Percentiles rank a stretch among this genome's conserved stretches.
Evolutionary conservation across 2,888 invertebrate species (phyloP).

Genomic region (Eurytoma adleriae): DNA sequence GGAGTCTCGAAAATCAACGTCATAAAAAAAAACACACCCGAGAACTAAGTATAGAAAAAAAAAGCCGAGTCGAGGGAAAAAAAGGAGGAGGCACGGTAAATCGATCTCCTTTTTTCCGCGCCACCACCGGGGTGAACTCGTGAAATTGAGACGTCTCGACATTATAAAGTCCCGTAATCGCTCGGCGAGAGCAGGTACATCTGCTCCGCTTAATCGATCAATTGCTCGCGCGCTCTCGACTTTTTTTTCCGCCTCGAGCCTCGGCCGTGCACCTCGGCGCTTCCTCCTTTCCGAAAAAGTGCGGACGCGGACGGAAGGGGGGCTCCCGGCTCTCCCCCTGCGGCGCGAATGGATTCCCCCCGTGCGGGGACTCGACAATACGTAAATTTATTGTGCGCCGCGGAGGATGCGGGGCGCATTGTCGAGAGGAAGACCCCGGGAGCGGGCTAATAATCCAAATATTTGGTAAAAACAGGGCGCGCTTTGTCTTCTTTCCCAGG

Average conservation of each 20-base stretch:
- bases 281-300: constrained; percentile 52
- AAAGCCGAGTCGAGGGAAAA: constrained; percentile 29
- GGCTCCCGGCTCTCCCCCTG: background rate
- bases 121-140: constrained; percentile 60
- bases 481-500: constrained; percentile 55
- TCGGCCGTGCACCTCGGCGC: background rate
- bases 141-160: constrained; percentile 75
- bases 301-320: constrained; percentile 14
- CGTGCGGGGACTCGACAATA: constrained; percentile 39
- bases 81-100: constrained; percentile 51
- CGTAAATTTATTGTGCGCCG: constrained; percentile 57
- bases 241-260: constrained; percentile 38
- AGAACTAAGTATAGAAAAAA: background rate
- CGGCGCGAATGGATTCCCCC: constrained; percentile 46
- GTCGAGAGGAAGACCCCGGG: constrained; percentile 32
- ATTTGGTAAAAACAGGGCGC: constrained; percentile 56
- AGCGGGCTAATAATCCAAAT: constrained; percentile 58
- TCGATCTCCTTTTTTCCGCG: constrained; percentile 55
- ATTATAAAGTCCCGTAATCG: constrained; percentile 72
- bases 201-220: constrained; percentile 65
- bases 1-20: constrained; percentile 16
- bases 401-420: constrained; percentile 21
- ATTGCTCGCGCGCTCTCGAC: constrained; percentile 52
- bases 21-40: constrained; percentile 20
- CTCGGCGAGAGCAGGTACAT: constrained; percentile 70